Base-by-base conservation (phyloP, 2,797 vertebrate species). In the Moxostoma hubbsi region DNA sequence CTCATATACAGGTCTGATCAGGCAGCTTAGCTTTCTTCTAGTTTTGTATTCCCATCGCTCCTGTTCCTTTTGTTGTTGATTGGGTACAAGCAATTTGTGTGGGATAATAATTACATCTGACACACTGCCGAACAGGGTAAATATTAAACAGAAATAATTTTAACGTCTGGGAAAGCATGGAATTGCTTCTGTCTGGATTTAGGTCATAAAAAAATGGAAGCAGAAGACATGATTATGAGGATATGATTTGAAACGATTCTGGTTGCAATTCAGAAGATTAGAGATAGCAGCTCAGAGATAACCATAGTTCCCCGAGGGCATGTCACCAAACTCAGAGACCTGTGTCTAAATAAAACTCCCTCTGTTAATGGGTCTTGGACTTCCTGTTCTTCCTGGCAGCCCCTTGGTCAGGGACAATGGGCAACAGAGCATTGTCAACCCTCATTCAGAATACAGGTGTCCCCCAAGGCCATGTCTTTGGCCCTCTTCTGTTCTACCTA, bases 81-180 rank as follows among this genome's bases (percentile, higher is more conserved):
- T 47, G 12, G 51, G 36, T 77, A 10, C 50, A 77, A 53, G 24
- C 49, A 62, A 46, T 45, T 67, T 18, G n/a, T 3, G 18, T 5
- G 15, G 7, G 57, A 12, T 36, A 36, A 36, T 45, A 0, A 63
- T 59, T 71, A 13, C 8, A 78, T 63, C 45, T 36, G 49, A 71
- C 75, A 36, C 36, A 18, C 24, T 69, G 12, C 63, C 58, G 64
- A 74, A 53, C 18, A 53, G 49, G 75, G 65, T 59, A 68, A 69
- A 77, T 77, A 77, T 61, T 61, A 59, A 77, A n/a, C 54, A 12
- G 46, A 54, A 54, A 36, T 51, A 58, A 57, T 74, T 63, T 43
- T 11, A 46, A 57, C 9, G 9, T 3, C 13, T 7, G 12, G 54
- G n/a, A 11, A n/a, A 53, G 50, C 10, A 43, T 16, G 15, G 50